Evolutionary conservation across 2,113 vertebrate genomes (phyloP), one percentile per base, ranked within the genome.

Genomic region (Brevimyrus niger): DNA sequence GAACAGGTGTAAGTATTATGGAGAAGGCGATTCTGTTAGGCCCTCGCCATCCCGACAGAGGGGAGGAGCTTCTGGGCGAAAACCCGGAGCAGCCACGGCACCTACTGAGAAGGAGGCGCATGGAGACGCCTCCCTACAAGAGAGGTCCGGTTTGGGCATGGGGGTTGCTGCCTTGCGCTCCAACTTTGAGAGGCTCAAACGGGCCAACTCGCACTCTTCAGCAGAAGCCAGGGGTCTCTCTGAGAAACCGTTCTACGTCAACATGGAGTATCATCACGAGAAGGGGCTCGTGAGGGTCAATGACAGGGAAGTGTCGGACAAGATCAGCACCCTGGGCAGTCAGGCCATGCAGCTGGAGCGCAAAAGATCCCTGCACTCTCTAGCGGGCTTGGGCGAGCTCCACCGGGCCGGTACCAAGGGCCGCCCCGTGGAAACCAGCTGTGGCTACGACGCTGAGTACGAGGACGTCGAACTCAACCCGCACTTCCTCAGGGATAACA

Each of bases 281-380:
- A 95, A 96, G n/a, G 98, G 98, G 82, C 93, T 99, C 80, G 97
- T 99, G 88, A 96, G 97, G 93, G 97, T 99, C 94, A 99, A 99
- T 0, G 97, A 99, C 94, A 97, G 96, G 4, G 98, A 98, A 0
- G 97, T 99, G 89, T 98, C 98, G 0, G 98, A 99, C 90, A 97
- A 97, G 90, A 97, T 99, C 94, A 96, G 97, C 93, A 94, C 95
- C 1, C 95, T 98, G 91, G 97, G 98, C 90, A 97, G 95, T 92
- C 97, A 98, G 92, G 98, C 97, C 92, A 97, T 98, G 97, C 98
- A 97, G 95, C 97, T 98, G 97, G 98, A 98, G 93, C 96, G 97
- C 55, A 97, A 96, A 91, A 96, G 97, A 90, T 96, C 96, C 65
- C 95, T 97, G 86, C 97, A 97, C 88, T 96, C 95, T 0, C 91